A percentile compares a stretch with the other conserved stretches of the same genome.
These are phyloP conservation scores for Rhea pennata DNA, from an alignment of 2,113 vertebrate genomes.

Conservation along the genomic window DNA sequence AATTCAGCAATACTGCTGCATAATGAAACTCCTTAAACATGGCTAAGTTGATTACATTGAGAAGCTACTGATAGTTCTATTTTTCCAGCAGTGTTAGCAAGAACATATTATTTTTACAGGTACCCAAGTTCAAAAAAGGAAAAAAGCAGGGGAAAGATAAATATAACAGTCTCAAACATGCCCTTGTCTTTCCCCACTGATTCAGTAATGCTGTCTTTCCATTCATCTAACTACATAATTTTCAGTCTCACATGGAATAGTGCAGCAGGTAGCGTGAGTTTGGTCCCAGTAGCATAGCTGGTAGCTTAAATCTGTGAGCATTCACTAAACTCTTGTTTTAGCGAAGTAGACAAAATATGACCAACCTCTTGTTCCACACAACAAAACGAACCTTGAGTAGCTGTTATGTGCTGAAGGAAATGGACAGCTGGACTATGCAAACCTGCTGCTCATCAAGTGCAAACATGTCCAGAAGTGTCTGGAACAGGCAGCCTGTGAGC, in stretches of 20 bases:
- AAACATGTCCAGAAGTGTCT: fast-evolving
- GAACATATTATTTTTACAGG: background rate
- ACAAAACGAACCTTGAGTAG: background rate
- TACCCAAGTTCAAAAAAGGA: background rate
- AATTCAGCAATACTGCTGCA: background rate
- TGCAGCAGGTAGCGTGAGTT: background rate
- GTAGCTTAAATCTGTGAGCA: background rate
- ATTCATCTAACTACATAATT: too few relatives aligned
- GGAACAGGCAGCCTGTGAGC: background rate
- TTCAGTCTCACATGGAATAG: background rate
- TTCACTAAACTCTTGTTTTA: background rate
- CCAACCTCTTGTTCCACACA: background rate
- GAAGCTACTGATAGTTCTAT: background rate
- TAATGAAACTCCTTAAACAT: background rate
- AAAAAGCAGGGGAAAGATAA: background rate
- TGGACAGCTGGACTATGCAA: fast-evolving
- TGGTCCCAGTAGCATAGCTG: background rate
- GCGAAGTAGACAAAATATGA: fast-evolving
- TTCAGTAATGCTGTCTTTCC: fast-evolving
- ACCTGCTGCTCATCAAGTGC: fast-evolving
- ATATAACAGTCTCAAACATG: fast-evolving
- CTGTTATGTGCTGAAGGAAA: background rate
- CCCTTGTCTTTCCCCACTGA: background rate
- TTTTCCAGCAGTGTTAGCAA: background rate
- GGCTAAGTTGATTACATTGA: background rate